Percentiles rank a stretch among this genome's conserved stretches.
Evolutionary conservation across 2,888 invertebrate species (phyloP).

Genomic region (Brenthis hecate): DNA sequence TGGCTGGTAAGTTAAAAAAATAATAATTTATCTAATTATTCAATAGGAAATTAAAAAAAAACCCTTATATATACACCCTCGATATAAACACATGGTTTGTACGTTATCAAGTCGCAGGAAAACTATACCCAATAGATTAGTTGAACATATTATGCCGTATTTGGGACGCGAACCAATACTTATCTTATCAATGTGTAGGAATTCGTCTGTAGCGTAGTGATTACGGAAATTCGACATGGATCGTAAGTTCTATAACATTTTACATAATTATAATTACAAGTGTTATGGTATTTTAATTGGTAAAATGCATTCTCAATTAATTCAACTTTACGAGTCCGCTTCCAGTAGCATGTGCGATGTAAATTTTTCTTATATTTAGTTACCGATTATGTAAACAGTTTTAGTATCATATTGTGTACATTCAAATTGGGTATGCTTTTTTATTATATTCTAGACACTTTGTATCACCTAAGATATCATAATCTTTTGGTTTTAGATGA

Average conservation of each 20-base stretch:
- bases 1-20: slow-evolving; percentile 68
- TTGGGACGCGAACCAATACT: slow-evolving; percentile 49
- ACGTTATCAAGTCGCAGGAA: slow-evolving; percentile 35
- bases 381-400: slow-evolving; percentile 17
- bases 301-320: background rate
- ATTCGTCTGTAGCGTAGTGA: slow-evolving; percentile 53
- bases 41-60: background rate
- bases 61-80: background rate
- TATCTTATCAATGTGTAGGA: slow-evolving; percentile 63
- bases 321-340: background rate
- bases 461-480: background rate
- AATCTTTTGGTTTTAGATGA: background rate
- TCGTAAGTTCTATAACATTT: slow-evolving; percentile 51
- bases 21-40: slow-evolving; percentile 18
- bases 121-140: slow-evolving; percentile 38
- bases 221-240: slow-evolving; percentile 55
- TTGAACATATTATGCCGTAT: slow-evolving; percentile 36
- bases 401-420: background rate
- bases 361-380: slow-evolving; percentile 11
- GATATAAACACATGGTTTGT: background rate
- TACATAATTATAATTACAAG: slow-evolving; percentile 2
- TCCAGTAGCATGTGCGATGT: background rate
- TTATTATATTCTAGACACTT: background rate
- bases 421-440: too few species aligned
- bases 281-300: background rate